phyloP scores from a whole-genome alignment of 2,113 vertebrate species.

The Anolis sagrei region DNA sequence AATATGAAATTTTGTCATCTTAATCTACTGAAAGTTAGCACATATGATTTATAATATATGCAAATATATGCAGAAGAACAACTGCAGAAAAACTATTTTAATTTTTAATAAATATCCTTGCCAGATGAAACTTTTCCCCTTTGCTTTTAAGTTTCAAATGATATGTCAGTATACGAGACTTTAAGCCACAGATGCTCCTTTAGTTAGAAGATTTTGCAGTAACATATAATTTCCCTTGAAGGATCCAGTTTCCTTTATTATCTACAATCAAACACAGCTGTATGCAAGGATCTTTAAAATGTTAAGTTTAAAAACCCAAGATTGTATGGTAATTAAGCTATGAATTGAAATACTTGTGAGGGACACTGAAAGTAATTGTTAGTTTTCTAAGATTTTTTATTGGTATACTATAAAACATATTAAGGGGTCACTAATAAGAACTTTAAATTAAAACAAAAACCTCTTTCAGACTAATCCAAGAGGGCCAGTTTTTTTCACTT shows the following conservation, averaged over 20 bases:
- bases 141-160: background rate
- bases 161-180: background rate
- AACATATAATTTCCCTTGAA: conserved; percentile 22
- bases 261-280: conserved; percentile 25
- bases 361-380: background rate
- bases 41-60: conserved; percentile 1
- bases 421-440: background rate
- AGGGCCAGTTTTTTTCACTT: background rate
- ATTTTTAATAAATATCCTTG: conserved; percentile 34
- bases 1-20: background rate
- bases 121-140: conserved; percentile 12
- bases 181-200: conserved; percentile 33
- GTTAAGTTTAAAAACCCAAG: background rate
- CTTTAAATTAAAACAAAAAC: conserved; percentile 13
- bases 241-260: conserved; percentile 20
- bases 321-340: background rate
- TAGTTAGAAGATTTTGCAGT: background rate
- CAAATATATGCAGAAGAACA: background rate
- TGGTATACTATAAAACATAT: conserved; percentile 32
- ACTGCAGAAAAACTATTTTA: conserved; percentile 24
- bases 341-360: conserved; percentile 1
- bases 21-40: background rate
- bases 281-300: conserved; percentile 21
- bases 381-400: conserved; percentile 1
- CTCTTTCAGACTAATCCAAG: background rate